Base-by-base conservation (phyloP, 64 coral and sea anemone species). In the Stichodactyla helianthus region DNA sequence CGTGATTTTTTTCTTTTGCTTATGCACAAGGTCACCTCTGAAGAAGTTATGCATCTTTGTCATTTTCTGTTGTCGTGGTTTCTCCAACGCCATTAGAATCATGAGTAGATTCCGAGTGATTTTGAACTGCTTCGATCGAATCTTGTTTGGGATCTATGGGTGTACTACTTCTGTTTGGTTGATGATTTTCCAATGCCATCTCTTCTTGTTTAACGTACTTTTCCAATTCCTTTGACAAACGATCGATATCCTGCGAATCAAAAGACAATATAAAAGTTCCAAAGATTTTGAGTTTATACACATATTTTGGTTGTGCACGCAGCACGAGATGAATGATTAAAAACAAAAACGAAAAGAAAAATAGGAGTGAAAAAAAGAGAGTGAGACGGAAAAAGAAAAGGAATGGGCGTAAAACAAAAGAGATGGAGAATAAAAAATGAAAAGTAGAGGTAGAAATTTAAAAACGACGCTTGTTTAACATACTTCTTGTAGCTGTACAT, bases 401-500 rank as follows among this genome's bases (percentile, higher is more conserved):
- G 35, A 44, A 44, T 44, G 2, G 35, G 35, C 35, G 35, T 44
- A 44, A 44, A 44, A 2, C 35, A 44, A 44, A 44, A 44, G 35
- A 55, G 1, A 4, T 81, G 55, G 17, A 55, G 25, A 54, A 25
- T 44, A 44, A 44, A 44, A 44, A n/a, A n/a, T n/a, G n/a, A n/a
- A n/a, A n/a, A n/a, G n/a, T n/a, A n/a, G n/a, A n/a, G n/a, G n/a
- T n/a, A n/a, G n/a, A n/a, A 44, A 44, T 44, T 44, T 3, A 44
- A 44, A 44, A 44, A 44, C 35, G 35, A 44, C 2, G 35, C 35
- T 44, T 44, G 35, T 44, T 44, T 44, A 50, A 67, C 88, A 87
- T 27, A 94, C 96, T 85, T 88, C 85, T 56, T 98, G 96, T n/a
- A 98, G 55, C 65, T 98, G 93, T 2, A 98, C 71, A 56, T 98